Evolutionary conservation across 1,140 invertebrate genomes (phyloP).

Genomic region (Drosophila serrata): DNA sequence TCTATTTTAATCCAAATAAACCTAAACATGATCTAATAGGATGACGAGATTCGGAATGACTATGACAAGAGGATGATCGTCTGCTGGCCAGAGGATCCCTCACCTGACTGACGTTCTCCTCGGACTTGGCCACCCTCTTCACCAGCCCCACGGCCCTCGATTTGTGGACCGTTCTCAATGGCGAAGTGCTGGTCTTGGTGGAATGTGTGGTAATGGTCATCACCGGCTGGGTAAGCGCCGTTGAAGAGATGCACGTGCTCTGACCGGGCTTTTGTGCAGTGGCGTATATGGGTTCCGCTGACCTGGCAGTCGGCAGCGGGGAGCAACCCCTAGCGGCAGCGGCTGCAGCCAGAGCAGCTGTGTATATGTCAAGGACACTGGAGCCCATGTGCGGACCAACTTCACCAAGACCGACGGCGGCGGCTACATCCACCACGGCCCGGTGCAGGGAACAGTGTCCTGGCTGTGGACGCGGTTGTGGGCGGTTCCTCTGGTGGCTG

Average conservation of each 20-base stretch:
- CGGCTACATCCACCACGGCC: constrained; percentile 71
- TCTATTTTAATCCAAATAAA: not conserved
- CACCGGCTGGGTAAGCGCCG: constrained; percentile 70
- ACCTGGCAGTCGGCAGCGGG: constrained; percentile 46
- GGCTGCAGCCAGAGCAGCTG: constrained; percentile 68
- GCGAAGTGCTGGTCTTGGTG: constrained; percentile 54
- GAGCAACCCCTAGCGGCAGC: constrained; percentile 43
- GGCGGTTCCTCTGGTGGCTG: constrained; percentile 41
- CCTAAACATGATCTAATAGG: constrained; percentile 1
- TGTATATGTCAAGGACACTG: constrained; percentile 72
- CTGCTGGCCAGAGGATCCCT: constrained; percentile 47
- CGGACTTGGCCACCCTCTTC: constrained; percentile 39
- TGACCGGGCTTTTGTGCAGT: constrained; percentile 80
- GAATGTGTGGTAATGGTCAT: constrained; percentile 71
- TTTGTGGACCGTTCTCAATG: constrained; percentile 24
- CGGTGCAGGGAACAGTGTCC: constrained; percentile 62
- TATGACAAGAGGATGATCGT: constrained; percentile 57
- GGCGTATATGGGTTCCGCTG: constrained; percentile 76
- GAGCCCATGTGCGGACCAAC: constrained; percentile 30
- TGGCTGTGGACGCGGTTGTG: constrained; percentile 26
- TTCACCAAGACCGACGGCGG: constrained; percentile 66
- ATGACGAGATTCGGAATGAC: constrained; percentile 18
- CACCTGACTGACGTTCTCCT: constrained; percentile 73
- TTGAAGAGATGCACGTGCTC: constrained; percentile 66
- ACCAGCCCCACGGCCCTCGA: constrained; percentile 5